Evolutionary conservation across 2,888 invertebrate genomes (phyloP).

Genomic region (Dinocampus coccinellae): DNA sequence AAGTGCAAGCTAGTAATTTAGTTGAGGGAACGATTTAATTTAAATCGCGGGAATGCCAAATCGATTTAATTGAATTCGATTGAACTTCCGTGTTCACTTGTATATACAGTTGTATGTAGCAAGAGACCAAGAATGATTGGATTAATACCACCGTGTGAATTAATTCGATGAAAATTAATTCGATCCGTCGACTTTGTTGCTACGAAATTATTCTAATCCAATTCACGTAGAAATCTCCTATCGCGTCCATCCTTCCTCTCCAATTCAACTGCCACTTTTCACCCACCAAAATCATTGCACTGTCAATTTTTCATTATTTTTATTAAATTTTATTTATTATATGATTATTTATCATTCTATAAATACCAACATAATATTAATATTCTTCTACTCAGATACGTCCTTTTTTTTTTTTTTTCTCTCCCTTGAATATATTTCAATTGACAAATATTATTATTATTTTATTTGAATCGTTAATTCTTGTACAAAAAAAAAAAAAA

Average conservation of each 20-base stretch:
- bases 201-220: constrained; percentile 58
- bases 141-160: constrained; percentile 63
- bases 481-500: no score
- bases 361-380: no score
- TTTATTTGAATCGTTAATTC: no score
- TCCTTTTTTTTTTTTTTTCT: no score
- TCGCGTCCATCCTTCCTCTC: constrained; percentile 34
- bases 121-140: constrained; percentile 55
- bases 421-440: no score
- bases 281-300: no score
- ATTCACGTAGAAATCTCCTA: constrained; percentile 47
- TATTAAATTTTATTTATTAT: background rate
- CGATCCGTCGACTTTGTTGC: constrained; percentile 54
- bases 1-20: constrained; percentile 43
- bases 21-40: constrained; percentile 59
- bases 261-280: no score
- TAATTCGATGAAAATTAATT: constrained; percentile 68
- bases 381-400: no score
- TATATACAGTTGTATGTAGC: constrained; percentile 1
- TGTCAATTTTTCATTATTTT: background rate
- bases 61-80: constrained; percentile 64
- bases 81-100: constrained; percentile 48
- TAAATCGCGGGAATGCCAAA: constrained; percentile 56
- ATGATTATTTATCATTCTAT: background rate
- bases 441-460: no score